Evolutionary conservation across 2,113 vertebrate genomes (phyloP).

Genomic region (Syrmaticus mikado): DNA sequence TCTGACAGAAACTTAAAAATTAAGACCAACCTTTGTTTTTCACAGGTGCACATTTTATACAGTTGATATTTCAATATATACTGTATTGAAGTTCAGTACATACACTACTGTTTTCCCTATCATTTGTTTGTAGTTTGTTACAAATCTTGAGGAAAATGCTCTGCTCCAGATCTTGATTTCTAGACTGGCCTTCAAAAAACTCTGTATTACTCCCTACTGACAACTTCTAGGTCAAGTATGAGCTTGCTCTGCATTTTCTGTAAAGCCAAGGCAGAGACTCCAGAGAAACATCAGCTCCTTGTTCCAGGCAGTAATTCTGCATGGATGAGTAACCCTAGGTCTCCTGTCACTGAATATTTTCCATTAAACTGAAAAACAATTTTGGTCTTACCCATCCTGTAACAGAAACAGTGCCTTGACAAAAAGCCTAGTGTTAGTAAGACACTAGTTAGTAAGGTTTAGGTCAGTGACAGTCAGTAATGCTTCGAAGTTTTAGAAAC

Average conservation of each 20-base stretch:
- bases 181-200: background rate
- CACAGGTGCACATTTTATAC: background rate
- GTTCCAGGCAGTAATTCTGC: background rate
- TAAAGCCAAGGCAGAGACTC: background rate
- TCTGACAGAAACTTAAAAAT: background rate
- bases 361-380: background rate
- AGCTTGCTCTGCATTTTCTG: background rate
- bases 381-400: background rate
- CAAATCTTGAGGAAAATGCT: background rate
- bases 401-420: background rate
- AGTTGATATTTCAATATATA: background rate
- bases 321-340: background rate
- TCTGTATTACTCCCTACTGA: background rate
- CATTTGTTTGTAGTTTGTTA: background rate
- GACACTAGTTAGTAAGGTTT: rapidly evolving
- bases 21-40: background rate
- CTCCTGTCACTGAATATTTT: background rate
- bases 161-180: background rate
- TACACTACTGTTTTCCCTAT: background rate
- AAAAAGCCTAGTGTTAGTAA: background rate
- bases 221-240: background rate
- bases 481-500: background rate
- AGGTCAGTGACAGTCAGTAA: background rate
- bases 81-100: background rate
- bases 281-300: background rate